These are phyloP conservation scores for Himalopsyche anomala DNA, from an alignment of 2,888 invertebrate species.

Conservation along the genomic window DNA sequence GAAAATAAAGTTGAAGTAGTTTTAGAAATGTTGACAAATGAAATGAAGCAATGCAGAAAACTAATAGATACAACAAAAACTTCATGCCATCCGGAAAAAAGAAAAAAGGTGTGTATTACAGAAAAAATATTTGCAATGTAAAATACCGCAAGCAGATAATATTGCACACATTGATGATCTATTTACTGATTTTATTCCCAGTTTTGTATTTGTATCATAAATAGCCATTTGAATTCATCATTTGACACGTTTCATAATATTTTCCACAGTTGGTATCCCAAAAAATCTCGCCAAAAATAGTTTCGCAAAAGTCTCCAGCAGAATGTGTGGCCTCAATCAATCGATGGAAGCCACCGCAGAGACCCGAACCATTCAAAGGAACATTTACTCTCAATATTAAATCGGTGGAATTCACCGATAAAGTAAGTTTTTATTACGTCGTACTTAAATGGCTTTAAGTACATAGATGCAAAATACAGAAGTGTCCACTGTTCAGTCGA, in stretches of 20 bases:
- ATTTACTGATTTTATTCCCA: background rate
- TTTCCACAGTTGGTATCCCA: slow-evolving; percentile 21
- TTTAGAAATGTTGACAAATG: slow-evolving; percentile 53
- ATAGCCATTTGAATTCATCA: too few species aligned
- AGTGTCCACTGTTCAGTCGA: too few species aligned
- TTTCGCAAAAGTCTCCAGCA: background rate
- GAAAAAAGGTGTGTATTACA: background rate
- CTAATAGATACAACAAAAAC: slow-evolving; percentile 18
- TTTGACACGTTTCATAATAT: background rate
- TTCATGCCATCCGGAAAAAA: background rate
- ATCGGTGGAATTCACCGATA: slow-evolving; percentile 48
- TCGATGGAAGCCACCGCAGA: background rate
- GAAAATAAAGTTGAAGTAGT: slow-evolving; percentile 47
- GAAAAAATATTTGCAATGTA: background rate
- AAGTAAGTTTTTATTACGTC: slow-evolving; percentile 12
- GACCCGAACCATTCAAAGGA: background rate
- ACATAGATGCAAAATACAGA: too few species aligned
- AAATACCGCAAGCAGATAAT: background rate
- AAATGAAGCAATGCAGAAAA: slow-evolving; percentile 54
- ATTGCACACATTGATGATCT: background rate
- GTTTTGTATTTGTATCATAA: background rate
- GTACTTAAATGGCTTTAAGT: background rate
- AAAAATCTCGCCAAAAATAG: slow-evolving; percentile 14
- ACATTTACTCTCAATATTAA: slow-evolving; percentile 47
- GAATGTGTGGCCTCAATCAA: background rate